Evolutionary conservation across 1,140 invertebrate genomes (phyloP).

Genomic region (Hesperophylax magnus): DNA sequence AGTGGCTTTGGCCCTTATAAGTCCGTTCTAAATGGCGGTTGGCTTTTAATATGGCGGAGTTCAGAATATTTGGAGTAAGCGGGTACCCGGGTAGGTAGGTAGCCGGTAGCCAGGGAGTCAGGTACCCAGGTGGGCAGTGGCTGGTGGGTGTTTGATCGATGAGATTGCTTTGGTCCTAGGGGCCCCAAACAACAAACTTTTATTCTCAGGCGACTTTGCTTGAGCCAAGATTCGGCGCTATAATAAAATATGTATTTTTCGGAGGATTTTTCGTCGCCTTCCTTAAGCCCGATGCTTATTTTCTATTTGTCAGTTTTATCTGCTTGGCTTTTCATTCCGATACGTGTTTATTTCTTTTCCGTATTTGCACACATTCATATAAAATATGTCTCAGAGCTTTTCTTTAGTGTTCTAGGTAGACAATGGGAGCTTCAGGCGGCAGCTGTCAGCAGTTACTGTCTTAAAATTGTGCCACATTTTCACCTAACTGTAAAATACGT

Average conservation of each 20-base stretch:
- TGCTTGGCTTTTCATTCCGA: slow-evolving; percentile 12
- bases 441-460: background rate
- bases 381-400: background rate
- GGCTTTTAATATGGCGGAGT: slow-evolving; percentile 13
- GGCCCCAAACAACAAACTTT: slow-evolving; percentile 36
- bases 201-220: slow-evolving; percentile 19
- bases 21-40: slow-evolving; percentile 26
- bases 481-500: too few relatives aligned
- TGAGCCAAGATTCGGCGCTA: slow-evolving; percentile 20
- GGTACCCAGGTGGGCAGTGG: background rate
- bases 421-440: background rate
- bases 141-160: slow-evolving; percentile 32
- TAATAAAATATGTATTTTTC: slow-evolving; percentile 33
- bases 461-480: background rate
- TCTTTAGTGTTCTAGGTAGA: background rate
- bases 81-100: background rate
- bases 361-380: slow-evolving; percentile 1
- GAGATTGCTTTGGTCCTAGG: slow-evolving; percentile 23
- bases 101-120: too few relatives aligned
- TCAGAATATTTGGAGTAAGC: background rate
- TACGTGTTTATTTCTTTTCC: slow-evolving; percentile 10
- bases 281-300: slow-evolving; percentile 21
- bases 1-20: slow-evolving; percentile 24
- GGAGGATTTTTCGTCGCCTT: slow-evolving; percentile 13
- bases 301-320: slow-evolving; percentile 20